phyloP scores from a whole-genome alignment of 2,113 vertebrate genomes.

The Xenotilapia flavipinnis region DNA sequence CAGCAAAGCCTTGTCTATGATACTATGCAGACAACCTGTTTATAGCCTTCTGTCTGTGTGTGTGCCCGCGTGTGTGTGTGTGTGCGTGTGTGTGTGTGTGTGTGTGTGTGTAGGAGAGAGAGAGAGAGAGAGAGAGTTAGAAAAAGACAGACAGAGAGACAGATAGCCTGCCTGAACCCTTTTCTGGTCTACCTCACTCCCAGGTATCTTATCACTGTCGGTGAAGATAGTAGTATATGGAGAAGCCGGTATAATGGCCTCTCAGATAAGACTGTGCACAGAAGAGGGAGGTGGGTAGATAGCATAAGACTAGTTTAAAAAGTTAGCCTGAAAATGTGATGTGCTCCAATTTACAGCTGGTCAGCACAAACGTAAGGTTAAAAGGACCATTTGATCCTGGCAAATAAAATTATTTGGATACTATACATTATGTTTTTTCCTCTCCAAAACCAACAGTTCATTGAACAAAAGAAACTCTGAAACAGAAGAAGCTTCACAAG shows the following conservation, averaged over 20 bases:
- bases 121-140: neutral
- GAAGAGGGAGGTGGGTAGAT: slow-evolving; percentile 20
- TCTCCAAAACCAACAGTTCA: neutral
- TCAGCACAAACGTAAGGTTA: neutral
- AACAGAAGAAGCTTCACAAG: neutral
- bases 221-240: slow-evolving; percentile 21
- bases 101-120: no score
- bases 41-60: slow-evolving; percentile 22
- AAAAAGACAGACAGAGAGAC: neutral
- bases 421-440: neutral
- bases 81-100: neutral
- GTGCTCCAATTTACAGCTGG: neutral
- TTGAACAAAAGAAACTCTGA: neutral
- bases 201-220: slow-evolving; percentile 46
- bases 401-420: neutral
- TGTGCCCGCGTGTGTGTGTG: neutral
- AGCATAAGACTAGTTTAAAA: slow-evolving; percentile 34
- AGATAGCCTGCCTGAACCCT: neutral
- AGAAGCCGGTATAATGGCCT: slow-evolving; percentile 30
- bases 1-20: slow-evolving; percentile 43
- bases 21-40: slow-evolving; percentile 61
- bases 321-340: neutral
- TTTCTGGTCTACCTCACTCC: slow-evolving; percentile 19
- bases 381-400: neutral
- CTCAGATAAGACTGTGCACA: slow-evolving; percentile 41